phyloP scores from a whole-genome alignment of 2,797 vertebrate species.

The Sitta carolinensis region DNA sequence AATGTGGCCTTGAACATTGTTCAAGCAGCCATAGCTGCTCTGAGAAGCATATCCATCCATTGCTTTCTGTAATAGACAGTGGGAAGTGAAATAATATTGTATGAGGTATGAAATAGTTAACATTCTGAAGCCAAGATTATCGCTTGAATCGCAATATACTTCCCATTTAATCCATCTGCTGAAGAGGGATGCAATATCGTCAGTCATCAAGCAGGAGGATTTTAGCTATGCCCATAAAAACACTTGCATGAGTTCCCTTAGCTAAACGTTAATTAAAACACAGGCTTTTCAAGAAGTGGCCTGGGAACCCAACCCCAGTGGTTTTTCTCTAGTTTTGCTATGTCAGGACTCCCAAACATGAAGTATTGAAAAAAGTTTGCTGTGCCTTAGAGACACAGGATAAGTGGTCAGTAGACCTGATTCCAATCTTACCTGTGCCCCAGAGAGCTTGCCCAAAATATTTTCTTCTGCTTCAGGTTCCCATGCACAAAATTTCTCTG shows the following conservation, averaged over 20 bases:
- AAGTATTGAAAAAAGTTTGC: not conserved
- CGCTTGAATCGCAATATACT: constrained; percentile 19
- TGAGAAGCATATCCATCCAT: not conserved
- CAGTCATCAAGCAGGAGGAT: constrained; percentile 41
- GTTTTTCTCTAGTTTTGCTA: constrained; percentile 17
- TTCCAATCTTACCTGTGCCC: not conserved
- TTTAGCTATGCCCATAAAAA: constrained; percentile 55
- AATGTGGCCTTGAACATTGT: not conserved
- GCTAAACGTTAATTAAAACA: constrained; percentile 67
- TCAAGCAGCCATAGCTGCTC: not conserved
- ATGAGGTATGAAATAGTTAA: constrained; percentile 42
- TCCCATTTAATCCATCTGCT: constrained; percentile 58
- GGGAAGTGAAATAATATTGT: rapidly evolving
- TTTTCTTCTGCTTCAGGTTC: not conserved
- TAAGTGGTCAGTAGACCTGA: not conserved
- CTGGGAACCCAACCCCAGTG: not conserved
- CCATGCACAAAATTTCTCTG: not conserved
- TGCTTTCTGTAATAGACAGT: not conserved
- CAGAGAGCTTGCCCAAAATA: not conserved
- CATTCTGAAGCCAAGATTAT: not conserved
- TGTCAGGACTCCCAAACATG: not conserved
- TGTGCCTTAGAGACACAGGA: not conserved
- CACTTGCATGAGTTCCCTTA: constrained; percentile 29
- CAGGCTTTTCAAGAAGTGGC: constrained; percentile 20
- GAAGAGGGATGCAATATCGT: not conserved